Conservation (phyloP, 2,797 vertebrate genomes). For the Thripadectes ignobilis region DNA sequence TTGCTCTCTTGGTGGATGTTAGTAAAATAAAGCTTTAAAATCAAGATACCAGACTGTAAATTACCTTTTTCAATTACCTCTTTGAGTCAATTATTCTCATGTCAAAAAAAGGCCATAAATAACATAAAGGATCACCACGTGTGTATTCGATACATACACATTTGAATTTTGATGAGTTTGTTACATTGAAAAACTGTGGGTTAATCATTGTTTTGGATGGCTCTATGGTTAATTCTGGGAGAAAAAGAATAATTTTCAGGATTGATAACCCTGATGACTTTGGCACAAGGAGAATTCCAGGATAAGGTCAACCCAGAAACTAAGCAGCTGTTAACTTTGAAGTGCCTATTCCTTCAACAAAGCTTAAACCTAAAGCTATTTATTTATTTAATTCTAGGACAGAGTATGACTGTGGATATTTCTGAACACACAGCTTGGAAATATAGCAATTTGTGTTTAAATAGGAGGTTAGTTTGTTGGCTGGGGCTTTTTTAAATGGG, state of each 20-base stretch:
- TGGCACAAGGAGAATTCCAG: slow-evolving; percentile 47
- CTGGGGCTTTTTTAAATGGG: not conserved
- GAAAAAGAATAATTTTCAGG: not conserved
- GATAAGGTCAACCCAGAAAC: slow-evolving; percentile 3
- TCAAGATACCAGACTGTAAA: slow-evolving; percentile 73
- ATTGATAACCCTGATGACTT: slow-evolving; percentile 42
- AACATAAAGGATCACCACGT: slow-evolving; percentile 67
- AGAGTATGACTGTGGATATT: not conserved
- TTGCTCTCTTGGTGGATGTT: slow-evolving; percentile 71
- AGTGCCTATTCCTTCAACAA: not conserved
- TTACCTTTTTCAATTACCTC: slow-evolving; percentile 69
- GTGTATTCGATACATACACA: slow-evolving; percentile 40
- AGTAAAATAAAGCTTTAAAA: slow-evolving; percentile 75
- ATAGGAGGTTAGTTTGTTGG: not conserved
- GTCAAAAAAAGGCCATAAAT: slow-evolving; percentile 70
- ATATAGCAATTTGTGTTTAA: not conserved
- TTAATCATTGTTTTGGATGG: slow-evolving; percentile 67
- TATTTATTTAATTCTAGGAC: not conserved
- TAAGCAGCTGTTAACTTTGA: not conserved
- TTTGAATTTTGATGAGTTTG: slow-evolving; percentile 55
- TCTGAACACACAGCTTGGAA: not conserved
- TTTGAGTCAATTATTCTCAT: slow-evolving; percentile 74
- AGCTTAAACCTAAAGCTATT: not conserved
- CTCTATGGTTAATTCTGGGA: slow-evolving; percentile 57
- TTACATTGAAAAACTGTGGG: slow-evolving; percentile 51